Percentiles rank a stretch among this genome's conserved stretches.
phyloP scores from a whole-genome alignment of 2,888 invertebrate species.

The Blomia tropicalis region DNA sequence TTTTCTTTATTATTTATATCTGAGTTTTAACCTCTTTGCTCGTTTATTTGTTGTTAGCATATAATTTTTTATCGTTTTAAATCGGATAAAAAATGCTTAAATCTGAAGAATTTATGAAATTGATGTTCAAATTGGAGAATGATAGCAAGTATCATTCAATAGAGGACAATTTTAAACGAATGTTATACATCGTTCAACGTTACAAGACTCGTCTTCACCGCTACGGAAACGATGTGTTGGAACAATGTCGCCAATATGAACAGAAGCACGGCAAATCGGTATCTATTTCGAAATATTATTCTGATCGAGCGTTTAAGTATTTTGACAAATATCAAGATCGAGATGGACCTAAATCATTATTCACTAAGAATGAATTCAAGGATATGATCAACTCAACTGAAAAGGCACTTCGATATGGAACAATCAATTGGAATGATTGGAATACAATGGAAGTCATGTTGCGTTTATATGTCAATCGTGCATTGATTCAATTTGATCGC shows the following conservation, averaged over 20 bases:
- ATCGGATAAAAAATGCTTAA: too few relatives aligned
- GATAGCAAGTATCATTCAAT: neutral
- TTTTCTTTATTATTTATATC: too few relatives aligned
- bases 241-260: neutral
- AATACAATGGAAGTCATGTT: neutral
- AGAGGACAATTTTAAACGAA: neutral
- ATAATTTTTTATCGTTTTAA: too few relatives aligned
- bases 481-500: neutral
- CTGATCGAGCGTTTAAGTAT: neutral
- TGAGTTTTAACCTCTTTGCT: too few relatives aligned
- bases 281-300: neutral
- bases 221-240: neutral
- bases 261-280: neutral
- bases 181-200: neutral
- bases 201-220: neutral
- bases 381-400: neutral
- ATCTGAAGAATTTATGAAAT: too few relatives aligned
- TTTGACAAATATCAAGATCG: neutral
- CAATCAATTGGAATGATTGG: neutral
- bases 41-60: too few relatives aligned
- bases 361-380: neutral
- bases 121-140: neutral
- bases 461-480: neutral
- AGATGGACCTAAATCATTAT: neutral
- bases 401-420: neutral